These are phyloP conservation scores for Acanthurus lineatus DNA, from an alignment of 2,797 vertebrate species.

Conservation along the genomic window DNA sequence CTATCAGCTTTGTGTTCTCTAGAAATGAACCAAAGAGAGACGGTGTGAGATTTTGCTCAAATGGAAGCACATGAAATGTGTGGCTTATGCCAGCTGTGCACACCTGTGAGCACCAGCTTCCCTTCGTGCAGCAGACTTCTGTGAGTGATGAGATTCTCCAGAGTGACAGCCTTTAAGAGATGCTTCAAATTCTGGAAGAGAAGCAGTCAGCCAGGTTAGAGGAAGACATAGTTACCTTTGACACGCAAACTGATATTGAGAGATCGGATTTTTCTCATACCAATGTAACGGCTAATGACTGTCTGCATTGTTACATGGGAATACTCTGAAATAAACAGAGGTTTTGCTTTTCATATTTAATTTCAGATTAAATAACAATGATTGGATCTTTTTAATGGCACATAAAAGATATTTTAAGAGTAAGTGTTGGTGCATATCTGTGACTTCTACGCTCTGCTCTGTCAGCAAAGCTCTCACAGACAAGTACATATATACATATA, in stretches of 20 bases:
- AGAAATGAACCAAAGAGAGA: constrained; percentile 37
- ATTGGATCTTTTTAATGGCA: constrained; percentile 10
- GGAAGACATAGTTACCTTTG: constrained; percentile 2
- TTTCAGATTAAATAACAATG: neutral
- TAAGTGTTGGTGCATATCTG: neutral
- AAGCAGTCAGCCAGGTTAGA: neutral
- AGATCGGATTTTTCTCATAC: neutral
- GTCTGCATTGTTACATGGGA: too few relatives aligned
- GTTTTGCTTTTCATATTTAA: constrained; percentile 12
- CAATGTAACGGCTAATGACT: constrained; percentile 1
- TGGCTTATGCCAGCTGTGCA: constrained; percentile 53
- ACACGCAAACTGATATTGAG: neutral
- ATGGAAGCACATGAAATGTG: neutral
- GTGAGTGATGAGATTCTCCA: constrained; percentile 91
- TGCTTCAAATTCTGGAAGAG: constrained; percentile 89
- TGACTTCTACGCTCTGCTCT: neutral
- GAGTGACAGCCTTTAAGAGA: constrained; percentile 87
- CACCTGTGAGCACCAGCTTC: constrained; percentile 88
- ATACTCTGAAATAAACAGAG: too few relatives aligned
- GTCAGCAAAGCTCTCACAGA: constrained; percentile 9
- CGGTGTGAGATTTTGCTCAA: neutral
- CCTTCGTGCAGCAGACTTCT: constrained; percentile 90
- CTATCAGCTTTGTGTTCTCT: constrained; percentile 90
- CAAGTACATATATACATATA: constrained; percentile 1
- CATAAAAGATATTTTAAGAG: neutral